phyloP scores from a whole-genome alignment of 1,140 invertebrate species.

The Meloidogyne hapla region DNA sequence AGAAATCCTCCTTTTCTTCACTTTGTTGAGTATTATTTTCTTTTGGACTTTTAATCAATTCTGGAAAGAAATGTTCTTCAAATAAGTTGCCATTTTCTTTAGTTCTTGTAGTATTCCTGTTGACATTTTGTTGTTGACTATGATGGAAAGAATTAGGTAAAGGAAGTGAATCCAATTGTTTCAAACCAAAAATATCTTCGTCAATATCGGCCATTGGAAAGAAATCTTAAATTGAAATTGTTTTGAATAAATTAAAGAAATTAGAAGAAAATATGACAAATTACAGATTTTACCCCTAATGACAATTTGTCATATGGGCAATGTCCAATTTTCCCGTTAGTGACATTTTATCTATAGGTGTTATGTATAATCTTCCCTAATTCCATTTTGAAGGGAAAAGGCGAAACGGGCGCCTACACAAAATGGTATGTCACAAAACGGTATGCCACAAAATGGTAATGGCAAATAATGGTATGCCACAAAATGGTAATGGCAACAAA shows the following conservation, averaged over 20 bases:
- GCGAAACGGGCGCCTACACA: no score
- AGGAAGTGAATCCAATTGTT: background rate
- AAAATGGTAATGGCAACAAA: no score
- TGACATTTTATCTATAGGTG: background rate
- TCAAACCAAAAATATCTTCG: conserved; percentile 24
- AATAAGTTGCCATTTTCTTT: conserved; percentile 8
- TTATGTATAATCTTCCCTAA: no score
- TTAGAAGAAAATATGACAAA: background rate
- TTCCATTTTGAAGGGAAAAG: no score
- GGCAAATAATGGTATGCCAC: no score
- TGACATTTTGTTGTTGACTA: background rate
- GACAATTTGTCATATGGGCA: no score
- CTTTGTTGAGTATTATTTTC: background rate
- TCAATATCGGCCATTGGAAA: background rate
- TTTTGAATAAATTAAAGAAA: background rate
- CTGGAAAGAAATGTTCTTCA: conserved; percentile 19
- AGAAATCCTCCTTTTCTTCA: background rate
- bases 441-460: no score
- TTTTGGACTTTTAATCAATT: background rate
- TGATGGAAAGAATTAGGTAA: background rate
- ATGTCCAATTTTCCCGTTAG: no score
- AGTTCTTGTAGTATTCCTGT: background rate
- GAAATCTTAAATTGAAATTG: background rate
- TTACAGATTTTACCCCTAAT: no score
- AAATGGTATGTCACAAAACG: no score